Percentiles rank a stretch among this genome's conserved stretches.
Evolutionary conservation across 2,888 invertebrate species (phyloP).

Genomic region (Nemotelus pantherinus): DNA sequence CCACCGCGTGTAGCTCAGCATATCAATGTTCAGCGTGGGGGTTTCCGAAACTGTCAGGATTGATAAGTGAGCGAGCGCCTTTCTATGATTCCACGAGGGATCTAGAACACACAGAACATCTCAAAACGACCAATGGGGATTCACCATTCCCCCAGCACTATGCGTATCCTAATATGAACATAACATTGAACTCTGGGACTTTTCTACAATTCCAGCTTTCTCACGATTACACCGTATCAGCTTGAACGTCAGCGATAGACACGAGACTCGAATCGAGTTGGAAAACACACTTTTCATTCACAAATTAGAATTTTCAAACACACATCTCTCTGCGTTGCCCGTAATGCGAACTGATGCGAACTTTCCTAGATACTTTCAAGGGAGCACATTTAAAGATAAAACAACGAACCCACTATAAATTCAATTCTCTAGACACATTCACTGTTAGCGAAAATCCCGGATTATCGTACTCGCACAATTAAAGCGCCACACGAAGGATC

Average conservation of each 20-base stretch:
- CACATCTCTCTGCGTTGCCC: background rate
- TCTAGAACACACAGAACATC: background rate
- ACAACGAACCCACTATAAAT: slow-evolving; percentile 33
- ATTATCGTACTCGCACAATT: slow-evolving; percentile 43
- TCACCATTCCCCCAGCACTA: background rate
- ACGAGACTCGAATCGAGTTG: background rate
- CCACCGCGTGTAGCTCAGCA: background rate
- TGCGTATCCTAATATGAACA: too few relatives aligned
- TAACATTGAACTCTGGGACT: background rate
- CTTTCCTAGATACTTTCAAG: background rate
- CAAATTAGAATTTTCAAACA: slow-evolving; percentile 2
- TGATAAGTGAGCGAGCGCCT: background rate
- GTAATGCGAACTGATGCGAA: background rate
- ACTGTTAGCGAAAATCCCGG: slow-evolving; percentile 34
- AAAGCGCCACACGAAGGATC: slow-evolving; percentile 1
- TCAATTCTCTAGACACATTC: slow-evolving; percentile 37
- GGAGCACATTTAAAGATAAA: slow-evolving; percentile 16
- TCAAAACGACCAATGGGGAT: background rate
- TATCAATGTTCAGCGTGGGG: background rate
- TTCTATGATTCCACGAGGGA: background rate
- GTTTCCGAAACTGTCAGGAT: background rate
- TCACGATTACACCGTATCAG: slow-evolving; percentile 3
- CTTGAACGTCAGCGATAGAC: background rate
- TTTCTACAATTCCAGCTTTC: slow-evolving; percentile 7
- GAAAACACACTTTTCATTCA: slow-evolving; percentile 24